Conservation (phyloP, 2,888 invertebrate species). For the Scaptomyza cyrtandrae region DNA sequence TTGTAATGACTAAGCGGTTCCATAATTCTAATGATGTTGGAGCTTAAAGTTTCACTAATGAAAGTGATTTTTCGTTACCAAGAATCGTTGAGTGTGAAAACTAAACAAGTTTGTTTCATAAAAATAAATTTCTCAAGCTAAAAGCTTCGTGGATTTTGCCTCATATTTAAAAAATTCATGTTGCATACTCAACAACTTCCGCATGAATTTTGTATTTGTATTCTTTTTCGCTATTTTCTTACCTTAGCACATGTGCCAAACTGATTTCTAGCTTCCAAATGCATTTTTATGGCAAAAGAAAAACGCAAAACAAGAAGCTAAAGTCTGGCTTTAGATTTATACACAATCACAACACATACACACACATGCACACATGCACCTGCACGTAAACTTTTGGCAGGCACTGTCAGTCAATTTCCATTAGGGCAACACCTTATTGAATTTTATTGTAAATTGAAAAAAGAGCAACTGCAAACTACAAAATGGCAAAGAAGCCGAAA, state of each 20-base stretch:
- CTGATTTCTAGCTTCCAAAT: slow-evolving; percentile 24
- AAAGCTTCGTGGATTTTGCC: neutral
- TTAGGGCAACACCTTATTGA: slow-evolving; percentile 81
- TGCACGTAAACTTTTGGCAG: slow-evolving; percentile 66
- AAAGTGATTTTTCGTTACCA: neutral
- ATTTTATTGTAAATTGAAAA: slow-evolving; percentile 80
- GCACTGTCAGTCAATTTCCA: slow-evolving; percentile 78
- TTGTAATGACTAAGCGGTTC: slow-evolving; percentile 19
- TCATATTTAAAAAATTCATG: neutral
- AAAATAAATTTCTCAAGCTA: neutral
- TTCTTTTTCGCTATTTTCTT: slow-evolving; percentile 14
- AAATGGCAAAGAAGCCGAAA: slow-evolving; percentile 36
- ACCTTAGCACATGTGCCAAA: slow-evolving; percentile 30
- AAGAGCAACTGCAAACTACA: slow-evolving; percentile 53
- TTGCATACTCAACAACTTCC: neutral
- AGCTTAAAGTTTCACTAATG: neutral
- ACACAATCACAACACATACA: slow-evolving; percentile 18
- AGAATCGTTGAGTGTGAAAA: neutral
- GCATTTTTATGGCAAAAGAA: slow-evolving; percentile 48
- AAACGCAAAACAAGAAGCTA: slow-evolving; percentile 36
- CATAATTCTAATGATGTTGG: slow-evolving; percentile 30
- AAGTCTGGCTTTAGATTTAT: slow-evolving; percentile 58
- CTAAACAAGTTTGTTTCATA: neutral
- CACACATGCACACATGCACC: slow-evolving; percentile 22
- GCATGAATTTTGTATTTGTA: slow-evolving; percentile 12